Evolutionary conservation across 2,113 vertebrate species (phyloP).

Genomic region (Myrmecophaga tridactyla): DNA sequence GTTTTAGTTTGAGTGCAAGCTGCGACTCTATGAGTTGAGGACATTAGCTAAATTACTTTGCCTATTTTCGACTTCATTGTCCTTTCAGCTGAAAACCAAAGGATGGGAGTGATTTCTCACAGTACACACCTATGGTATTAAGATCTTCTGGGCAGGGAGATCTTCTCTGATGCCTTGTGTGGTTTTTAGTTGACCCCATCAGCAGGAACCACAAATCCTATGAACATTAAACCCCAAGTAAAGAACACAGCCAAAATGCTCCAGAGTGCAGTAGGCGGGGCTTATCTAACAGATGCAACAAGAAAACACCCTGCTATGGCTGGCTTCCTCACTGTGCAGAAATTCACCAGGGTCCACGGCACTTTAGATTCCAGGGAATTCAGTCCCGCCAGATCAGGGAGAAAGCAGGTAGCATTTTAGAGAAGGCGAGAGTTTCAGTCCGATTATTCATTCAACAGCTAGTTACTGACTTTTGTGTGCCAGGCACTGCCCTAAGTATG

Average conservation of each 20-base stretch:
- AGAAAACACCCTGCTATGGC: rapidly evolving
- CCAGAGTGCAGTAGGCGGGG: neutral
- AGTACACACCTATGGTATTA: neutral
- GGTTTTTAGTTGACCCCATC: neutral
- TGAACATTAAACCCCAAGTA: neutral
- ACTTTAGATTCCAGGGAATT: neutral
- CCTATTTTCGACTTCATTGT: neutral
- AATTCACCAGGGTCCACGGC: neutral
- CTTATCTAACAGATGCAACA: neutral
- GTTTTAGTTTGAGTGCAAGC: neutral
- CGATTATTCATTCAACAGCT: neutral
- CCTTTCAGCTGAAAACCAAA: neutral
- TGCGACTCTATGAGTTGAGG: neutral
- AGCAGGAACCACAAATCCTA: neutral
- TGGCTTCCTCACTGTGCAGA: neutral
- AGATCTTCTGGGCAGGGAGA: neutral
- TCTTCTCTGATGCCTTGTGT: neutral
- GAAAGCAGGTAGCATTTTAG: neutral
- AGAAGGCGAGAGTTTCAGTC: neutral
- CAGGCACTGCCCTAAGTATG: neutral
- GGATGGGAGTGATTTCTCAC: neutral
- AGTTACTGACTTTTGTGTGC: neutral
- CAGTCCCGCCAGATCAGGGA: neutral
- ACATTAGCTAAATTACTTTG: neutral
- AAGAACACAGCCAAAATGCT: neutral